Evolutionary conservation across 1,140 invertebrate species (phyloP).

Genomic region (Megathymus violae): DNA sequence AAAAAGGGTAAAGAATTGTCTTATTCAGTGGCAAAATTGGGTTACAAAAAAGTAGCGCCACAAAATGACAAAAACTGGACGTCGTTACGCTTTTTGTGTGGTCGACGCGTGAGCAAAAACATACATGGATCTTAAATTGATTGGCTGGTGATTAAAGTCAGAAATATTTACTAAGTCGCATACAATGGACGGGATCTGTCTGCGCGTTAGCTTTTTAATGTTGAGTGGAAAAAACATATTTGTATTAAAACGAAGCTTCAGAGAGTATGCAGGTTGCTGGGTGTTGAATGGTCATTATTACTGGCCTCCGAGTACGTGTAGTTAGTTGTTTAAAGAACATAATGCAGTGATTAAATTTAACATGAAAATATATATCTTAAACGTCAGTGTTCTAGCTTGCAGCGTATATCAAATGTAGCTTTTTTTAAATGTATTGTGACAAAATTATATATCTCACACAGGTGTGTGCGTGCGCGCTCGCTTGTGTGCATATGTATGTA

Average conservation of each 20-base stretch:
- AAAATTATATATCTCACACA: no score
- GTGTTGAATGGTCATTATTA: not conserved
- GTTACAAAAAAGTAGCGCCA: conserved; percentile 25
- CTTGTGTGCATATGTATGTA: no score
- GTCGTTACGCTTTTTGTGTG: conserved; percentile 36
- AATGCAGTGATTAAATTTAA: no score
- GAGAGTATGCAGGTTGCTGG: not conserved
- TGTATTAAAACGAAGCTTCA: not conserved
- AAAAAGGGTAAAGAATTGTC: conserved; percentile 10
- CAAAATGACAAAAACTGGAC: conserved; percentile 26
- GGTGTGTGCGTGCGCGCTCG: no score
- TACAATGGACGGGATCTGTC: conserved; percentile 31
- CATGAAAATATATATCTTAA: no score
- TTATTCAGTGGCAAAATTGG: conserved; percentile 30
- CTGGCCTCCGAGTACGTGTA: not conserved
- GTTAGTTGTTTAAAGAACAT: no score
- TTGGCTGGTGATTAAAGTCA: conserved; percentile 35
- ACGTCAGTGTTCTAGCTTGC: no score
- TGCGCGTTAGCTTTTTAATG: conserved; percentile 14
- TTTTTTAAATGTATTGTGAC: no score
- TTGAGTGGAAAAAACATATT: conserved; percentile 31
- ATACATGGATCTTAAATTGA: conserved; percentile 35
- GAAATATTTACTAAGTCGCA: conserved; percentile 35
- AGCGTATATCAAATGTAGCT: no score
- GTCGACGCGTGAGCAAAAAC: conserved; percentile 34